These are phyloP conservation scores for Ichneumon xanthorius DNA, from an alignment of 2,888 invertebrate genomes.

Conservation along the genomic window DNA sequence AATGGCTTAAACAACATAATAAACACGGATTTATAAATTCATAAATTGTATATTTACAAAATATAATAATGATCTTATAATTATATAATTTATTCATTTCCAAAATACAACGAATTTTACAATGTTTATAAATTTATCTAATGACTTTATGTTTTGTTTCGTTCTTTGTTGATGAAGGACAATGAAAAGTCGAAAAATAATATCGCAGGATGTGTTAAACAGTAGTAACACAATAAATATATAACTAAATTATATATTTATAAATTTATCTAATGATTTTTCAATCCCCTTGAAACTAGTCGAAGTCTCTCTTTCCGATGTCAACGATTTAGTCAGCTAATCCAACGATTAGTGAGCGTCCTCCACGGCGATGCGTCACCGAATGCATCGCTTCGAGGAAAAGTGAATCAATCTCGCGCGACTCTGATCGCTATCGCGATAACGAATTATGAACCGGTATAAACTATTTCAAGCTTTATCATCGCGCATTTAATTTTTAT, in stretches of 20 bases:
- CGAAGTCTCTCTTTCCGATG: constrained; percentile 25
- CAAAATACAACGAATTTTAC: not conserved
- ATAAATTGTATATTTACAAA: not conserved
- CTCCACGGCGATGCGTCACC: constrained; percentile 16
- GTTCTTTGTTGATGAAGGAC: not conserved
- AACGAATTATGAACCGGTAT: not conserved
- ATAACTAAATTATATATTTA: not conserved
- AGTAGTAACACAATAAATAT: too few species aligned
- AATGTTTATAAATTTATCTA: not conserved
- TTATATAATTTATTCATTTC: not conserved
- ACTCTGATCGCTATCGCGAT: constrained; percentile 13
- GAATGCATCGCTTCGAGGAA: not conserved
- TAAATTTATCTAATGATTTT: not conserved
- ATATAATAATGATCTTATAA: not conserved
- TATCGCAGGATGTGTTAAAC: not conserved
- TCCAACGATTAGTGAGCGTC: not conserved
- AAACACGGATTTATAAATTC: not conserved
- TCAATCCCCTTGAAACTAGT: not conserved
- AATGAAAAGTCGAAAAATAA: constrained; percentile 1
- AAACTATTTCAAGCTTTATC: not conserved
- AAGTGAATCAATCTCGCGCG: constrained; percentile 17
- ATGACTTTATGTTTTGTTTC: not conserved
- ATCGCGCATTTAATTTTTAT: not conserved
- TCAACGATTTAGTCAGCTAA: not conserved
- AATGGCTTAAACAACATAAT: not conserved